Conservation (phyloP, 2,888 invertebrate species). For the Willowsia nigromaculata region DNA sequence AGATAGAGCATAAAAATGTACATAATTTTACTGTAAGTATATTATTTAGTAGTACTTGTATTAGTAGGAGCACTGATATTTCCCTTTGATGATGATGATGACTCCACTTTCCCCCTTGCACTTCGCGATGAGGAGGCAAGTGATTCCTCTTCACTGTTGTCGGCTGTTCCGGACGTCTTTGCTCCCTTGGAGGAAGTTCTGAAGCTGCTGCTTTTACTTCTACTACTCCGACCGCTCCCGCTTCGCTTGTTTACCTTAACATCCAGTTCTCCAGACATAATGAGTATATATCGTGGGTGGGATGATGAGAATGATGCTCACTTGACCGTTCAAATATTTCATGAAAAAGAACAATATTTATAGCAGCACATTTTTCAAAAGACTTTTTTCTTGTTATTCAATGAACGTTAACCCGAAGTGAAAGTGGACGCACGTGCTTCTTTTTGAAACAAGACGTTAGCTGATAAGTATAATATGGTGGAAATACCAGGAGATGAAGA, state of each 20-base stretch:
- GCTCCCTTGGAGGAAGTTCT: not conserved
- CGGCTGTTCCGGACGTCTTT: not conserved
- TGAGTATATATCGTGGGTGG: not conserved
- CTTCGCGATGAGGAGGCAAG: constrained; percentile 18
- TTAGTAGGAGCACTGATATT: constrained; percentile 39
- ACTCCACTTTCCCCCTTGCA: constrained; percentile 46
- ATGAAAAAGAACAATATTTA: constrained; percentile 17
- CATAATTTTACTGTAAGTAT: not conserved
- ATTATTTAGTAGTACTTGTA: constrained; percentile 43
- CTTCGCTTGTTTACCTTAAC: constrained; percentile 33
- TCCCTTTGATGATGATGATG: constrained; percentile 53
- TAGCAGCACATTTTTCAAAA: not conserved
- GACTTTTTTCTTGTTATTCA: not conserved
- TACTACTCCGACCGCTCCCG: not conserved
- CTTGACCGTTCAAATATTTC: constrained; percentile 6
- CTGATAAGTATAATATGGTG: not conserved
- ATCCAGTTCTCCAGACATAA: constrained; percentile 53
- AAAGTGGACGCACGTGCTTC: not conserved
- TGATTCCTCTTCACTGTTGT: constrained; percentile 41
- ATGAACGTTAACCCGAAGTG: not conserved
- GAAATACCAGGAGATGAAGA: not conserved
- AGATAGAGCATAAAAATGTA: not conserved
- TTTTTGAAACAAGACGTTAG: not conserved
- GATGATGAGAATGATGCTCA: constrained; percentile 3
- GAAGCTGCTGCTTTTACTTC: constrained; percentile 46